A percentile compares a stretch with the other conserved stretches of the same genome.
Evolutionary conservation across 37 sponge, comb jelly and placozoan species (phyloP).

Genomic region (Beroe ovata): DNA sequence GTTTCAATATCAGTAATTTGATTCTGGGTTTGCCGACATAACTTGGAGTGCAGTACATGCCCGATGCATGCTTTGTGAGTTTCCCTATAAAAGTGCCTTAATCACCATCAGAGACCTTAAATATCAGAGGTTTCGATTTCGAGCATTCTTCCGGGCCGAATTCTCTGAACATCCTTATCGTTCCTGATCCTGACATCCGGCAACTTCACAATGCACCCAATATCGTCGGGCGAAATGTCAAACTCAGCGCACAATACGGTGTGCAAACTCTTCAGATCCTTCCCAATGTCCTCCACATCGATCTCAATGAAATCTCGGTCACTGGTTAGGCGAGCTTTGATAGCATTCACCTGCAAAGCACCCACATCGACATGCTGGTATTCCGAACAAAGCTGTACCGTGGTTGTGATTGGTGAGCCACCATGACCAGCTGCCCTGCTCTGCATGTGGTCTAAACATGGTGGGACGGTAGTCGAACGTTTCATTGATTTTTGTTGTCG

Average conservation of each 20-base stretch:
- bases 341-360: not conserved
- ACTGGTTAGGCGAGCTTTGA: not conserved
- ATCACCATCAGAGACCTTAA: no score
- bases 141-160: not conserved
- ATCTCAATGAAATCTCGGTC: slow-evolving; percentile 24
- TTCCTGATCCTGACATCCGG: slow-evolving; percentile 37
- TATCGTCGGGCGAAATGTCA: not conserved
- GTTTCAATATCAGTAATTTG: not conserved
- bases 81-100: no score
- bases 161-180: slow-evolving; percentile 37
- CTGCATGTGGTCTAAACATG: no score
- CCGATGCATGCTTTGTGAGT: no score
- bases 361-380: not conserved
- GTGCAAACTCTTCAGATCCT: not conserved
- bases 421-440: no score
- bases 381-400: not conserved
- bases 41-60: no score
- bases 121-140: not conserved
- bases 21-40: no score
- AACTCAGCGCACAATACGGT: slow-evolving; percentile 3
- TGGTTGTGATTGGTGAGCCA: not conserved
- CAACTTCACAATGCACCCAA: slow-evolving; percentile 19
- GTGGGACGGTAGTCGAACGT: no score
- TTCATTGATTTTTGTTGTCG: no score
- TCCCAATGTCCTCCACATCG: not conserved